These are phyloP conservation scores for Trichoplax adhaerens DNA, from an alignment of 37 sponge, comb jelly and placozoan genomes.

Conservation along the genomic window DNA sequence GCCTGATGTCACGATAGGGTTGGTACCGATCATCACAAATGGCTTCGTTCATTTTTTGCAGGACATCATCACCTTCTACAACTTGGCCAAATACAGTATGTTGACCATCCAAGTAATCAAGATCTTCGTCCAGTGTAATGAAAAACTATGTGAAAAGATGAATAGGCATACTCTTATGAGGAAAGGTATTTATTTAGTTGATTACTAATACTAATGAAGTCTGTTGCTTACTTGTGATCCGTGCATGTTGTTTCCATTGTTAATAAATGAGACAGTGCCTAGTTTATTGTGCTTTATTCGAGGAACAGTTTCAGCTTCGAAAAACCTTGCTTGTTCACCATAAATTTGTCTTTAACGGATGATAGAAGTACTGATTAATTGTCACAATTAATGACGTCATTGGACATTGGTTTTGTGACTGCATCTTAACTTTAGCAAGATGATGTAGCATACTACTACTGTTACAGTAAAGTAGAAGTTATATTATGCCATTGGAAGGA, in stretches of 20 bases:
- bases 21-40: conserved; percentile 71
- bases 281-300: conserved; percentile 56
- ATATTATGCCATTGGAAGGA: no score
- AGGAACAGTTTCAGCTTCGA: conserved; percentile 58
- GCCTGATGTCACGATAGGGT: conserved; percentile 71
- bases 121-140: conserved; percentile 51
- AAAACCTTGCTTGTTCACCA: conserved; percentile 42
- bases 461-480: conserved; percentile 1
- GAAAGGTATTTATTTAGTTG: neutral
- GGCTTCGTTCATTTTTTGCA: conserved; percentile 63
- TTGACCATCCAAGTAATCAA: conserved; percentile 60
- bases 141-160: conserved; percentile 35
- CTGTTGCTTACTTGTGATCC: conserved; percentile 25
- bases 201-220: neutral
- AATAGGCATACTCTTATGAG: no score
- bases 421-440: neutral
- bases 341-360: conserved; percentile 37
- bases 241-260: conserved; percentile 47
- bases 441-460: conserved; percentile 5
- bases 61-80: conserved; percentile 41
- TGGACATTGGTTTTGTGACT: conserved; percentile 11
- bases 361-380: neutral
- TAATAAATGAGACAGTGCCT: conserved; percentile 80
- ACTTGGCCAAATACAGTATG: conserved; percentile 96
- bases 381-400: neutral